Evolutionary conservation across 1,140 invertebrate species (phyloP).

Genomic region (Lethrus apterus): DNA sequence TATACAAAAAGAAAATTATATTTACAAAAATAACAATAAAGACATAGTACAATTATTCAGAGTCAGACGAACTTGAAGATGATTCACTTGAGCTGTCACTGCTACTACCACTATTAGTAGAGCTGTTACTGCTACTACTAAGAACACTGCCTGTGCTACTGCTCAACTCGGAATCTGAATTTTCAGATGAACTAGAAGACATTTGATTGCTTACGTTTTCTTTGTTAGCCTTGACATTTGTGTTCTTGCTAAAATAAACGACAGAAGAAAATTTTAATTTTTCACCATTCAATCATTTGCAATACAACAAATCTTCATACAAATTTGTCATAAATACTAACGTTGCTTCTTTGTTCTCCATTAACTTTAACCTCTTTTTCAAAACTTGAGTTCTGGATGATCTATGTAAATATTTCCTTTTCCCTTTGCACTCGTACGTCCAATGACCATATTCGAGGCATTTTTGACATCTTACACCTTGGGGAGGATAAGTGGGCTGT

Average conservation of each 20-base stretch:
- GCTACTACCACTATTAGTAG: constrained; percentile 1
- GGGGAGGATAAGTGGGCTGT: constrained; percentile 39
- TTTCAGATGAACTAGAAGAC: constrained; percentile 16
- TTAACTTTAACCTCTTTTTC: constrained; percentile 61
- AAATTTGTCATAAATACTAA: neutral
- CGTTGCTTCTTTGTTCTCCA: constrained; percentile 40
- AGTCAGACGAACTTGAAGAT: constrained; percentile 14
- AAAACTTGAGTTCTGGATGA: constrained; percentile 72
- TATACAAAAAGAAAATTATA: too few relatives aligned
- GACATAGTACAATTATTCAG: constrained; percentile 3
- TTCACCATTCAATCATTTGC: neutral
- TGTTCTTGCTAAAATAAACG: constrained; percentile 2
- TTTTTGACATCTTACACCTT: constrained; percentile 78
- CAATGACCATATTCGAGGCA: constrained; percentile 86
- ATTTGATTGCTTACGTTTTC: constrained; percentile 9
- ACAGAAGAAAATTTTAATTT: neutral
- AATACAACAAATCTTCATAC: neutral
- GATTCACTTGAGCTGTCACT: constrained; percentile 17
- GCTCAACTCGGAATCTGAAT: constrained; percentile 10
- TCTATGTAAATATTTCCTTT: constrained; percentile 78
- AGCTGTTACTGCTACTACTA: constrained; percentile 2
- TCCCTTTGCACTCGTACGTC: constrained; percentile 88
- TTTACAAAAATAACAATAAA: too few relatives aligned
- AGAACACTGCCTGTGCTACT: constrained; percentile 11
- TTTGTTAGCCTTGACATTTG: constrained; percentile 13